Base-by-base conservation (phyloP, 2,888 invertebrate species). In the Philereme transversata region DNA sequence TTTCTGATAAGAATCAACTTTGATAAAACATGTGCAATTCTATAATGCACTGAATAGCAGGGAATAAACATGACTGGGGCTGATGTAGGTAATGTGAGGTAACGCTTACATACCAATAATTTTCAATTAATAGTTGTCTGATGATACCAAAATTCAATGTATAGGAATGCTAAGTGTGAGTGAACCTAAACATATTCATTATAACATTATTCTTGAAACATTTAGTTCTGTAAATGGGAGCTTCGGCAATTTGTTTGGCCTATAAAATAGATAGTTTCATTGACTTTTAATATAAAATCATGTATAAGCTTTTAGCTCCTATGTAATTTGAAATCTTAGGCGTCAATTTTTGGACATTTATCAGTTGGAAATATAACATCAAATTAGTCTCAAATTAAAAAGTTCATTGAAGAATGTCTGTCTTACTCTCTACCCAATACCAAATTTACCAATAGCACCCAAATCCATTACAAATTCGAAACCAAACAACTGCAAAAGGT, bases 301-400 rank as follows among this genome's bases (percentile, higher is more conserved):
- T 9, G 8, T 5, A 11, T 9, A 4, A 36, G 8, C 22, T 9
- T n/a, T 11, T 34, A 46, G 68, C 73, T 77, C 74, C 72, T 65
- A 56, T 46, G 47, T 50, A 58, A 69, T 57, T 58, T 41, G 7
- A 65, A 70, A 63, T 73, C 69, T 70, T 40, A 8, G 0, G 40
- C 8, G 7, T 4, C 8, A 40, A 40, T 4, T 40, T 71, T 78
- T 72, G 75, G 75, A 70, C 68, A 73, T 76, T 75, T 74, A 56
- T 40, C 51, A 73, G 71, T 75, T 76, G 70, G 65, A 78, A 75
- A 72, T 62, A 75, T 73, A 78, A 75, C 77, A 79, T 81, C 76
- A 78, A 81, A 81, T 80, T 85, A 87, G 83, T 87, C 79, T 86
- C 81, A 89, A 90, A 90, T 87, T 88, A 90, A 89, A 90, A 78